Percentiles rank a stretch among this genome's conserved stretches.
These are phyloP conservation scores for Semicossyphus pulcher DNA, from an alignment of 2,113 vertebrate species.

Conservation along the genomic window DNA sequence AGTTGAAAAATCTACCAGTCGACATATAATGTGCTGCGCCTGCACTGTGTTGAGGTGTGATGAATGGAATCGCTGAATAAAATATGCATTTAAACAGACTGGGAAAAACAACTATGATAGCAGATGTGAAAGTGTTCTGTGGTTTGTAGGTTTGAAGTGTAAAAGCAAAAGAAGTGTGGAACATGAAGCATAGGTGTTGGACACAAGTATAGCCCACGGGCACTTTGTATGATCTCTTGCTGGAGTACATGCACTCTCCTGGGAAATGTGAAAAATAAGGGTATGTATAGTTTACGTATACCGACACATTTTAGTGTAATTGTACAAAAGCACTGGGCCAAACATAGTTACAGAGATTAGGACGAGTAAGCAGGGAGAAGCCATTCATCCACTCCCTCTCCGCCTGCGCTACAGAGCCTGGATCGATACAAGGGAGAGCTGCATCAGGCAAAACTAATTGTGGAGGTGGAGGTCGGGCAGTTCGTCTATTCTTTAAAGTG, in stretches of 20 bases:
- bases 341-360: conserved; percentile 47
- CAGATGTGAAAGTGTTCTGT: background rate
- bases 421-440: conserved; percentile 69
- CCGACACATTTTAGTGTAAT: conserved; percentile 32
- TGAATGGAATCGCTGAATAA: conserved; percentile 38
- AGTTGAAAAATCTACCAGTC: conserved; percentile 13
- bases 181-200: background rate
- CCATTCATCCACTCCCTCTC: conserved; percentile 54
- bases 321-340: conserved; percentile 41
- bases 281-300: conserved; percentile 22
- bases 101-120: background rate
- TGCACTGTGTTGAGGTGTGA: conserved; percentile 28
- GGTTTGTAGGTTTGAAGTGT: background rate
- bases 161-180: background rate
- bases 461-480: conserved; percentile 61
- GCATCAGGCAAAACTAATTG: conserved; percentile 76
- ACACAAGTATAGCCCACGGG: background rate
- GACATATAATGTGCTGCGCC: conserved; percentile 40
- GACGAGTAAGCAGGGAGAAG: conserved; percentile 29
- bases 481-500: conserved; percentile 65
- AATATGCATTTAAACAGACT: conserved; percentile 46
- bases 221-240: background rate
- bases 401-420: conserved; percentile 22
- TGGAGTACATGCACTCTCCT: background rate
- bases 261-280: background rate